Conservation (phyloP, 1,140 invertebrate genomes). For the Myzus persicae region DNA sequence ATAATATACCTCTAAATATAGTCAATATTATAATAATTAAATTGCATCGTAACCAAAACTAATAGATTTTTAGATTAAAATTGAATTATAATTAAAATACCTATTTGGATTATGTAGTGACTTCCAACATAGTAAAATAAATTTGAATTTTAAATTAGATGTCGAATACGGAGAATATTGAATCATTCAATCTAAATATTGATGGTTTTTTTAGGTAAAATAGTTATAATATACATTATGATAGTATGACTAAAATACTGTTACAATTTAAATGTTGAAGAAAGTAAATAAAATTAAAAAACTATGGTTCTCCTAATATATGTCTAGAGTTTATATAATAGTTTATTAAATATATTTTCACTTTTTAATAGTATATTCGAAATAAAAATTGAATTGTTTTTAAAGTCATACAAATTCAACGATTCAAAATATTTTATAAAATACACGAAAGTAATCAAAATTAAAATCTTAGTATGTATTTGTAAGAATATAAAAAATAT, state of each 20-base stretch:
- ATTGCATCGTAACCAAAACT: background rate
- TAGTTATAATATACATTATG: background rate
- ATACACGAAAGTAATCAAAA: background rate
- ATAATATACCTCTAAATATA: background rate
- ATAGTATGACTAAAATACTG: no score
- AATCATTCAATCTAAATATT: background rate
- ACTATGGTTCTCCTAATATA: no score
- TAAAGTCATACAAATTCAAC: no score
- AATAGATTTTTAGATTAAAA: background rate
- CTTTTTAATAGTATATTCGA: background rate
- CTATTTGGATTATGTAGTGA: background rate
- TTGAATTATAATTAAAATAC: background rate
- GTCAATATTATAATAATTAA: no score
- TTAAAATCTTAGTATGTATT: no score
- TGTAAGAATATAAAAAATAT: background rate
- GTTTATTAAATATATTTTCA: background rate
- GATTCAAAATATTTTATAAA: background rate
- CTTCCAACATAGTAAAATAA: background rate
- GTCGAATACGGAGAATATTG: background rate
- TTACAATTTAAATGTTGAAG: no score
- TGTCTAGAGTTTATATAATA: no score
- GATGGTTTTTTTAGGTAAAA: background rate
- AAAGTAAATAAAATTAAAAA: no score
- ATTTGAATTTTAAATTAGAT: background rate
- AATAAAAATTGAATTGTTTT: no score